Base-by-base conservation (phyloP, 2,797 vertebrate genomes). In the Tauraco hartlaubi region DNA sequence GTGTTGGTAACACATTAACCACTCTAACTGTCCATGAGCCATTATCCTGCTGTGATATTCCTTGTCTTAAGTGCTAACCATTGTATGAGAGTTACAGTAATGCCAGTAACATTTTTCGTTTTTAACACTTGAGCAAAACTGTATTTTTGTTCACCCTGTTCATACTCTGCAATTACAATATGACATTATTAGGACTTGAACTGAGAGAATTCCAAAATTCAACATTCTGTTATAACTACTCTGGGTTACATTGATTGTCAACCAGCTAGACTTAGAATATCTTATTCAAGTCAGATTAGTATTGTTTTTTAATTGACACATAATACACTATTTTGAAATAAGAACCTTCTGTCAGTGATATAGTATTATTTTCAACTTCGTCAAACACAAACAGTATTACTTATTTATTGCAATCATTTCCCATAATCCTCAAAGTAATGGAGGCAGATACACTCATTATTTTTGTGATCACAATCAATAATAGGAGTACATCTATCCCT, bases 381-480 rank as follows among this genome's bases (percentile, higher is more conserved):
- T 72, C 71, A 92, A 95, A 56, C 48, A 73, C 19, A 85, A 84
- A 68, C 25, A 56, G 2, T 37, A 58, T 82, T 49, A 56, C 11
- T 68, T 62, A 87, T 84, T 89, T 91, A 84, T 87, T 91, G 69
- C 37, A 81, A 62, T 91, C 6, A 37, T 92, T 64, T 64, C 63
- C 37, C 21, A 54, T 87, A 92, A 82, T 73, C 29, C 35, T 86
- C 62, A 79, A 75, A 79, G 46, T 22, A 51, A 18, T 29, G 21
- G 43, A 75, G 58, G 44, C n/a, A 78, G 62, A 75, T 26, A 35
- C 7, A 58, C 26, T 92, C 52, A 86, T 63, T 81, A 81, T 58
- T 92, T 91, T 76, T 87, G 25, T 33, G 63, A 75, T 85, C 84
- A 82, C 26, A 72, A 64, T 91, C 77, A 84, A 78, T 81, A 91